These are phyloP conservation scores for Philereme vetulata DNA, from an alignment of 2,888 invertebrate species.

Conservation along the genomic window DNA sequence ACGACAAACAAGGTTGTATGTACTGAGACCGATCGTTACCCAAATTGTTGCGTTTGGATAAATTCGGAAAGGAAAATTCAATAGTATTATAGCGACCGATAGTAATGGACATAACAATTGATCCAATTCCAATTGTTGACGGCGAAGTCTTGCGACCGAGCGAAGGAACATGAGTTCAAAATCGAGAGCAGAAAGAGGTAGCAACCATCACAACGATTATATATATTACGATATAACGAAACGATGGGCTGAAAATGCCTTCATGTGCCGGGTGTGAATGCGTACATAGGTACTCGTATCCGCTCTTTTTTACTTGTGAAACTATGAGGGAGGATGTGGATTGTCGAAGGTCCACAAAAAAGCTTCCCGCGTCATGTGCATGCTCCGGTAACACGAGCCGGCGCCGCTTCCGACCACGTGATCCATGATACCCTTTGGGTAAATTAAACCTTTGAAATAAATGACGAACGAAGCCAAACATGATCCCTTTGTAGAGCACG, in stretches of 20 bases:
- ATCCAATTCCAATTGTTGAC: too few relatives aligned
- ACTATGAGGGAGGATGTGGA: constrained; percentile 55
- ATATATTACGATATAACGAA: too few relatives aligned
- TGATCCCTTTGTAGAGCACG: constrained; percentile 21
- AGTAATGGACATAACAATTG: too few relatives aligned
- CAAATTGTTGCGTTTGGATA: too few relatives aligned
- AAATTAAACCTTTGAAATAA: constrained; percentile 34
- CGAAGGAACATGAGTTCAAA: too few relatives aligned
- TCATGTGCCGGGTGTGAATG: constrained; percentile 36
- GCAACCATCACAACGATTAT: too few relatives aligned
- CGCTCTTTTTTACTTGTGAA: constrained; percentile 46
- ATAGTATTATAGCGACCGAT: too few relatives aligned
- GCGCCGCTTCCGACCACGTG: constrained; percentile 65
- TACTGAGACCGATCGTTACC: too few relatives aligned
- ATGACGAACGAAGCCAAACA: constrained; percentile 33
- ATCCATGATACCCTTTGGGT: constrained; percentile 44
- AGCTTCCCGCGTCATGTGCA: constrained; percentile 66
- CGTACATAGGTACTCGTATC: constrained; percentile 50
- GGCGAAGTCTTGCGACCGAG: too few relatives aligned
- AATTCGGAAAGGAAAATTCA: too few relatives aligned
- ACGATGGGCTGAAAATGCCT: background rate
- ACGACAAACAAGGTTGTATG: too few relatives aligned
- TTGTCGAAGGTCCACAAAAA: constrained; percentile 55
- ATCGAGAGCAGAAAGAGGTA: too few relatives aligned
- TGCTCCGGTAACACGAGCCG: constrained; percentile 59